These are phyloP conservation scores for Phania funesta DNA, from an alignment of 2,888 invertebrate species.

Conservation along the genomic window DNA sequence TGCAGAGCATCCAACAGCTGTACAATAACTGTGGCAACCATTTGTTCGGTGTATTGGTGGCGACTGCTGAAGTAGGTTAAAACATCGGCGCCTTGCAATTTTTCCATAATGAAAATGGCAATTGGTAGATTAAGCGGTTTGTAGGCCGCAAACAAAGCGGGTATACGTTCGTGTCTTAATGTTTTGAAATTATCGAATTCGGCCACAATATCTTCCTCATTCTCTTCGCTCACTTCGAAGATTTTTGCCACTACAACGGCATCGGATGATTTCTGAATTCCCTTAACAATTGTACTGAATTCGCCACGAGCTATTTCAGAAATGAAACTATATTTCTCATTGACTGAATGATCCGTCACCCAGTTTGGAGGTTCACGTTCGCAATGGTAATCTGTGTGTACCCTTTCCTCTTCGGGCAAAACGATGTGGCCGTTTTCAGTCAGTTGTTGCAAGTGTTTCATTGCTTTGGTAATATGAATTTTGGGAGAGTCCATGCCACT, in stretches of 20 bases:
- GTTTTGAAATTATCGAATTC: constrained; percentile 93
- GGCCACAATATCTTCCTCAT: constrained; percentile 85
- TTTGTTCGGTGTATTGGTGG: constrained; percentile 95
- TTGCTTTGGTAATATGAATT: constrained; percentile 89
- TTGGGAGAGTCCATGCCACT: constrained; percentile 85
- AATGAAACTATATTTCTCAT: constrained; percentile 90
- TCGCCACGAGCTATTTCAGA: constrained; percentile 92
- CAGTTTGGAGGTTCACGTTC: constrained; percentile 89
- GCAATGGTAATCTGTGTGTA: constrained; percentile 86
- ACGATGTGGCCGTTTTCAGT: constrained; percentile 90
- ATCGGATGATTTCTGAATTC: constrained; percentile 88
- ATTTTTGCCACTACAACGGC: constrained; percentile 92
- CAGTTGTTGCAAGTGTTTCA: constrained; percentile 91
- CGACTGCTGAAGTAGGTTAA: constrained; percentile 92
- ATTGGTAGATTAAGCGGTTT: constrained; percentile 85
- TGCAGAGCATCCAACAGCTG: constrained; percentile 95
- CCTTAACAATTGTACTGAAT: constrained; percentile 92
- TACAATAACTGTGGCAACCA: constrained; percentile 91
- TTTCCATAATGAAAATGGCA: constrained; percentile 88
- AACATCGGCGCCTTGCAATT: constrained; percentile 94
- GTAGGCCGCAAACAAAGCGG: constrained; percentile 87
- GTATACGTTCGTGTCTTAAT: constrained; percentile 93
- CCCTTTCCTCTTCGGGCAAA: constrained; percentile 83
- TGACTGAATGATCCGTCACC: constrained; percentile 85
- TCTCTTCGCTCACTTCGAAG: constrained; percentile 85